phyloP scores from a whole-genome alignment of 2,888 invertebrate genomes.

The Rhamnusium bicolor region DNA sequence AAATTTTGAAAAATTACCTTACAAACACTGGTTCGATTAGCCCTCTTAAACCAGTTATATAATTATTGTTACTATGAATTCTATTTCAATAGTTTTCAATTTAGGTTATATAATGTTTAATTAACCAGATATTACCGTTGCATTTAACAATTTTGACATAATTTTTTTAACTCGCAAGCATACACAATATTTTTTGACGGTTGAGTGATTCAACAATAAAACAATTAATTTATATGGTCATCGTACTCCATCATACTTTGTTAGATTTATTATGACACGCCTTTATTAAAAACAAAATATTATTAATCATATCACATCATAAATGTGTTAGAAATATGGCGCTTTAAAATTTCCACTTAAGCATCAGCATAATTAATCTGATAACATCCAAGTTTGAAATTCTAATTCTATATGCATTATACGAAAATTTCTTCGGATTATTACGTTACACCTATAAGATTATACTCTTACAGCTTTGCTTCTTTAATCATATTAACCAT shows the following conservation, averaged over 20 bases:
- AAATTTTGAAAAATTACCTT: too few species aligned
- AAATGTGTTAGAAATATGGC: conserved; percentile 5
- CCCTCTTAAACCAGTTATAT: too few species aligned
- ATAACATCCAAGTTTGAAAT: conserved; percentile 9
- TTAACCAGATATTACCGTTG: neutral
- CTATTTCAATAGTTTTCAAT: too few species aligned
- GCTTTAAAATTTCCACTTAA: conserved; percentile 7
- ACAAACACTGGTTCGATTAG: too few species aligned
- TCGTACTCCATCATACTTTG: conserved; percentile 7
- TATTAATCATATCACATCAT: conserved; percentile 10
- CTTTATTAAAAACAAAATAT: conserved; percentile 16
- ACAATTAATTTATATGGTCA: conserved; percentile 11
- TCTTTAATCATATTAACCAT: conserved; percentile 15
- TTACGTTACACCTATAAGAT: conserved; percentile 27
- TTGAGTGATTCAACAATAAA: neutral
- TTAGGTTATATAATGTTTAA: neutral
- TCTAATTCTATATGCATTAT: conserved; percentile 21
- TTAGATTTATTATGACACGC: neutral
- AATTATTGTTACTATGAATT: too few species aligned
- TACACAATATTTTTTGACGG: neutral
- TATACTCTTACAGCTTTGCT: conserved; percentile 10
- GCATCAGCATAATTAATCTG: conserved; percentile 13
- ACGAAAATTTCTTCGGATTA: conserved; percentile 14
- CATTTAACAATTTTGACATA: neutral
- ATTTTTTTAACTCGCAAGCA: neutral